These are phyloP conservation scores for Sebastes kiyomatsui DNA, from an alignment of 2,797 vertebrate genomes.

Conservation along the genomic window DNA sequence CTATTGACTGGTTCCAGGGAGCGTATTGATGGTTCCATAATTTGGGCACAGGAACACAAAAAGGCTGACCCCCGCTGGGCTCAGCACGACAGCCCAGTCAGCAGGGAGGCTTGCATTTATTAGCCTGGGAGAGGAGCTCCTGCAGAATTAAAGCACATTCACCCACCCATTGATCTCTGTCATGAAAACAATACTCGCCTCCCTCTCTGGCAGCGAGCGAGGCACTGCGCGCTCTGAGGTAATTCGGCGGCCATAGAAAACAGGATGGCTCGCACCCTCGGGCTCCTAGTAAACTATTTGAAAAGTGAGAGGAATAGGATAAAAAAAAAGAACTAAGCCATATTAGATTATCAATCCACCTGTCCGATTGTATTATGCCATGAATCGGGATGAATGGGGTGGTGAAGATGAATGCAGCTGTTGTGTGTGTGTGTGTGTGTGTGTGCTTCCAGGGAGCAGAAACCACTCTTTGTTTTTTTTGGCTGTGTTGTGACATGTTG, in stretches of 20 bases:
- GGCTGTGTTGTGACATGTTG: constrained; percentile 62
- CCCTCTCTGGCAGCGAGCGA: constrained; percentile 77
- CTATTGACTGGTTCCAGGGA: constrained; percentile 87
- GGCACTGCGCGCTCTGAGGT: constrained; percentile 78
- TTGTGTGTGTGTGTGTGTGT: constrained; percentile 44
- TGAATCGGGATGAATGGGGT: constrained; percentile 55
- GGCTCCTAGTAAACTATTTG: constrained; percentile 78
- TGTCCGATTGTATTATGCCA: constrained; percentile 65
- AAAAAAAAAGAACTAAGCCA: constrained; percentile 59
- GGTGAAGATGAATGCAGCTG: constrained; percentile 63
- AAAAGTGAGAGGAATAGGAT: constrained; percentile 76
- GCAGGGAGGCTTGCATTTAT: constrained; percentile 88
- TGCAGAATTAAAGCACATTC: constrained; percentile 87
- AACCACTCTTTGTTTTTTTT: constrained; percentile 39
- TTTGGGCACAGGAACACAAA: constrained; percentile 88
- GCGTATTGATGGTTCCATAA: constrained; percentile 89
- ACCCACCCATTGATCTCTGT: constrained; percentile 88
- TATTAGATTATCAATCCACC: constrained; percentile 82
- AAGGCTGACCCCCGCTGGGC: constrained; percentile 85
- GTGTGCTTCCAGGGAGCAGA: constrained; percentile 42
- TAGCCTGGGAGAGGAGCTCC: constrained; percentile 87
- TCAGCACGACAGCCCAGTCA: constrained; percentile 86
- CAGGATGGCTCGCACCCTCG: constrained; percentile 71
- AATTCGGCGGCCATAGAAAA: constrained; percentile 79
- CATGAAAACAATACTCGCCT: constrained; percentile 86